Evolutionary conservation across 2,797 vertebrate species (phyloP).

Genomic region (Typhlichthys eigenmanni): DNA sequence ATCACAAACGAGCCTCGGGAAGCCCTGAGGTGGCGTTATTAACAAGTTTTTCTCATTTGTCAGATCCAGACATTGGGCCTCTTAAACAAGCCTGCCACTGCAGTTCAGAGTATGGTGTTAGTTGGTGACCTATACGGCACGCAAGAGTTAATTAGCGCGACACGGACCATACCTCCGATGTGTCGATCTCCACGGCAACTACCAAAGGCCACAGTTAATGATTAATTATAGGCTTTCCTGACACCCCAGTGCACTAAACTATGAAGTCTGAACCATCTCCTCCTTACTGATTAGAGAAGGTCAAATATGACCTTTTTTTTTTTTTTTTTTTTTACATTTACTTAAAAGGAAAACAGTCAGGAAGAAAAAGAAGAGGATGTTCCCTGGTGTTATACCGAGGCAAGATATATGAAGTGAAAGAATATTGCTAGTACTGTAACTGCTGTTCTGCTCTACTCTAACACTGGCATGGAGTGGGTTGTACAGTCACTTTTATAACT

Average conservation of each 20-base stretch:
- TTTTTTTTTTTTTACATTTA: neutral
- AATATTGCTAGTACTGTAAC: neutral
- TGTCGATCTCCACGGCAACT: conserved; percentile 19
- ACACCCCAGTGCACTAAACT: conserved; percentile 20
- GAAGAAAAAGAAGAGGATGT: neutral
- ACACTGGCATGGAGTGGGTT: neutral
- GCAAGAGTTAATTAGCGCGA: too few relatives aligned
- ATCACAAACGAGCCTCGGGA: too few relatives aligned
- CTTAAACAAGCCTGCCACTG: conserved; percentile 2
- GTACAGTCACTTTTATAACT: too few relatives aligned
- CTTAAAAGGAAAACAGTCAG: conserved; percentile 22
- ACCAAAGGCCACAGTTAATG: conserved; percentile 22
- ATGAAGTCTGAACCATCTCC: conserved; percentile 17
- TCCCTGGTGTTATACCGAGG: neutral
- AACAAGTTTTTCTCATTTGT: conserved; percentile 10
- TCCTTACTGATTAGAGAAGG: conserved; percentile 14
- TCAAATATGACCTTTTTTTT: conserved; percentile 35
- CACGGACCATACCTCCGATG: too few relatives aligned
- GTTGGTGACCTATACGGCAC: too few relatives aligned
- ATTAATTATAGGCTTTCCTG: conserved; percentile 25
- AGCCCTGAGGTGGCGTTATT: conserved; percentile 1
- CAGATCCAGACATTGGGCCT: conserved; percentile 5
- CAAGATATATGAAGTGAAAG: neutral
- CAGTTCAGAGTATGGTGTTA: too few relatives aligned
- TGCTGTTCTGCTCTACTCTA: neutral